Evolutionary conservation across 2,113 vertebrate species (phyloP), one percentile per base, ranked within the genome.

Genomic region (Pterocles gutturalis): DNA sequence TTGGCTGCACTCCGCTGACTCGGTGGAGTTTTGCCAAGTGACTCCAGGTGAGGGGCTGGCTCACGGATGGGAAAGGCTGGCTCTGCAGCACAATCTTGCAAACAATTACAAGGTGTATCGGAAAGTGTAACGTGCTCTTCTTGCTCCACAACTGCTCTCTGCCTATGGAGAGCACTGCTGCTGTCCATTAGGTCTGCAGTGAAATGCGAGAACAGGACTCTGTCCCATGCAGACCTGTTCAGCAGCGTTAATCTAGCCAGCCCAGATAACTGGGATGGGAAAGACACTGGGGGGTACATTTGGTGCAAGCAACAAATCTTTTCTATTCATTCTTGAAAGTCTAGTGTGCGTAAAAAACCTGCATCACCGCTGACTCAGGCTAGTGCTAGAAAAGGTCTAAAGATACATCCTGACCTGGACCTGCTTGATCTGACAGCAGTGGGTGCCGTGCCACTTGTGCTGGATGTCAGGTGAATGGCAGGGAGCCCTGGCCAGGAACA

Each of bases 51-150:
- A 67, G 55, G 54, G 20, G 38, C 48, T 82, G 77, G 10, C 6
- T 43, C 11, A 14, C 0, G 0, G 24, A 12, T 62, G 77, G 72
- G 60, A 29, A 87, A 93, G 55, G n/a, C 53, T 89, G 26, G 17
- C 70, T 67, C 36, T 0, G 0, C 26, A 34, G 53, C 3, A 0
- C 25, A 13, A 67, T 61, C n/a, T 33, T 55, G 54, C 20, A 24
- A 49, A 49, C 38, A 13, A 48, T 38, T 17, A 17, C 20, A 83
- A 86, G 53, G 51, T 49, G n/a, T 48, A 9, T 2, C 0, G 2
- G 25, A 53, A 77, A 29, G 15, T 1, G 6, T 2, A 20, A 60
- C 1, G 7, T 3, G 1, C 9, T 75, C 45, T 31, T 61, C 46
- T 79, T 3, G 1, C 31, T 26, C 43, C 18, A 36, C 41, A 62